Evolutionary conservation across 1,140 invertebrate genomes (phyloP).

Genomic region (Aleiodes sp.): DNA sequence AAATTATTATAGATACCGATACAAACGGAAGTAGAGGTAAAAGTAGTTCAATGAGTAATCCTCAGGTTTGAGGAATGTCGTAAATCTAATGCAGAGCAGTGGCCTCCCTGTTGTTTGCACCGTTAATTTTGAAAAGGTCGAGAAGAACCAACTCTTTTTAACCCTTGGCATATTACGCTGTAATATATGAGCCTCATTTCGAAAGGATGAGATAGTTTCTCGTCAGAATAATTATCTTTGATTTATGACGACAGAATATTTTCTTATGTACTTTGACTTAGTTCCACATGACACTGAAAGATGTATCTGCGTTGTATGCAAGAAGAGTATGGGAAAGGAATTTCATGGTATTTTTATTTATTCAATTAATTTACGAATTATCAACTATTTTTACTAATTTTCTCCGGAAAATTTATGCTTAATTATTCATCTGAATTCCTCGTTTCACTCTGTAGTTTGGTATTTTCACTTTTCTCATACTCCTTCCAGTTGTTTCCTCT

Average conservation of each 20-base stretch:
- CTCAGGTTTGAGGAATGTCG: not conserved
- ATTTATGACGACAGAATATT: not conserved
- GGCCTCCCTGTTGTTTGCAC: not conserved
- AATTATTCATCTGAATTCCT: too few relatives aligned
- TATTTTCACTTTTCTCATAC: too few relatives aligned
- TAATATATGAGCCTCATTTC: not conserved
- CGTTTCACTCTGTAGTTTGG: too few relatives aligned
- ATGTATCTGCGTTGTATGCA: too few relatives aligned
- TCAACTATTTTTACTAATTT: too few relatives aligned
- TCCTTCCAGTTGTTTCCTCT: too few relatives aligned
- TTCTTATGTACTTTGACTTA: slow-evolving; percentile 36
- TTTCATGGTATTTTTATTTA: too few relatives aligned
- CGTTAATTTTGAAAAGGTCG: not conserved
- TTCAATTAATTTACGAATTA: too few relatives aligned
- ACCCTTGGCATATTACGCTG: not conserved
- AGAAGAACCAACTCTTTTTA: slow-evolving; percentile 4
- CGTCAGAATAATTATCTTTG: not conserved
- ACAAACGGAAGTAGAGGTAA: not conserved
- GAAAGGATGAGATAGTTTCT: not conserved
- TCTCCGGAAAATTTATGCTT: too few relatives aligned
- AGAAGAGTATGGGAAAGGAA: too few relatives aligned
- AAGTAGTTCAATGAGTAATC: not conserved
- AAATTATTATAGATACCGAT: too few relatives aligned
- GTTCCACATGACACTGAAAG: not conserved
- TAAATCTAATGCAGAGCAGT: not conserved